Base-by-base conservation (phyloP, 2,113 vertebrate genomes). In the Channa argus region DNA sequence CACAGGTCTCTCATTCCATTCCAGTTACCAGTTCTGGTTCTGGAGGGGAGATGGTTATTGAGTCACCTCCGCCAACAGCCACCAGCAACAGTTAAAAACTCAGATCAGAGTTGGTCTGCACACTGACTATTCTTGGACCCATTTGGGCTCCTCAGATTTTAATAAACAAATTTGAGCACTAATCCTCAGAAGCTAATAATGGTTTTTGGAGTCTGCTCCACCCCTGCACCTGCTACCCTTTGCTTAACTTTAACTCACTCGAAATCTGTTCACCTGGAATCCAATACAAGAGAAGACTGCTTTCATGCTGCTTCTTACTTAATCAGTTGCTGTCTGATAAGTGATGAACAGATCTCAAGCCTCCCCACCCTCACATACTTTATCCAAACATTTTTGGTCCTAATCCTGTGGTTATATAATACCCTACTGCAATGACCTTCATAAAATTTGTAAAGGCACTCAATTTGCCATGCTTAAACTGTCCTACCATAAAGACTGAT, bases 21-120 rank as follows among this genome's bases (percentile, higher is more conserved):
- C 45, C 76, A 5, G 63, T 79, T 45, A 62, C 76, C 51, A 72
- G 80, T 58, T 77, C 90, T 63, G 82, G 69, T 37, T 80, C 92
- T 24, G 91, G 86, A 62, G 85, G 71, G 11, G 88, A 91, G 38
- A 64, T 85, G 13, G 81, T 89, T 14, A 79, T 90, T 4, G 89
- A 92, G 71, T 84, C 87, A 37, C 88, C 93, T 59, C 75, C 89
- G 60, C 77, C 89, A 5, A 84, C 79, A 49, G 86, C 92, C 78
- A 90, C 89, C 92, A 92, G 89, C 92, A 93, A 79, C 88, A 94
- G 92, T 87, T 94, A 94, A 92, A 86, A 65, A 86, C 81, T 90
- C 86, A 68, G 87, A 91, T 92, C 88, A 85, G 68, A 61, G 87
- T 88, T 89, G 91, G 79, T 91, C 88, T 89, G 77, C 73, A 88